A percentile compares a stretch with the other conserved stretches of the same genome.
Evolutionary conservation across 1,140 invertebrate genomes (phyloP).

Genomic region (Drosophila saltans): DNA sequence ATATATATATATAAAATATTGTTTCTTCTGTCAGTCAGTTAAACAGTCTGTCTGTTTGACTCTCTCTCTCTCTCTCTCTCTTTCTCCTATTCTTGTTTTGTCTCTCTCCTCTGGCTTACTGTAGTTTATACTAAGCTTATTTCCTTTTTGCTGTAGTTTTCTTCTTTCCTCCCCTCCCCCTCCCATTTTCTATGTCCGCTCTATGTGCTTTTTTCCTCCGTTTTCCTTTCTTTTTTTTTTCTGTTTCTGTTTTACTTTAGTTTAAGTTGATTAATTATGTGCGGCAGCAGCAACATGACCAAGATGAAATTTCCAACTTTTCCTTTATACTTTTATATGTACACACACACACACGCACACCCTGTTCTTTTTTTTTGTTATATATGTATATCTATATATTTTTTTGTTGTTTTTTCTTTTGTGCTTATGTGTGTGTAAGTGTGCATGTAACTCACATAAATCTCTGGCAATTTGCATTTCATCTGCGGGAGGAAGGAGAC

Average conservation of each 20-base stretch:
- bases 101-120: slow-evolving; percentile 4
- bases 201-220: slow-evolving; percentile 8
- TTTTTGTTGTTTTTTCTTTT: neutral
- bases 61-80: slow-evolving; percentile 4
- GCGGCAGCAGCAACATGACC: slow-evolving; percentile 7
- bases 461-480: slow-evolving; percentile 58
- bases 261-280: slow-evolving; percentile 21
- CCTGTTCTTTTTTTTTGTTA: no score
- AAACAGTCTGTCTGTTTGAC: slow-evolving; percentile 18
- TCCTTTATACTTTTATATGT: neutral
- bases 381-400: no score
- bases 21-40: neutral
- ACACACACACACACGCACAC: neutral
- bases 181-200: neutral
- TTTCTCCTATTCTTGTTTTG: neutral
- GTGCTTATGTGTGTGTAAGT: slow-evolving; percentile 1
- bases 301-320: slow-evolving; percentile 8
- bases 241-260: slow-evolving; percentile 2
- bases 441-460: slow-evolving; percentile 43
- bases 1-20: slow-evolving; percentile 16
- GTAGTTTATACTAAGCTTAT: slow-evolving; percentile 16
- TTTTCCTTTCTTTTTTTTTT: slow-evolving; percentile 22
- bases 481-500: slow-evolving; percentile 8
- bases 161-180: neutral
- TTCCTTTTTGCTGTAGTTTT: slow-evolving; percentile 38